Conservation (phyloP, 2,888 invertebrate species). For the Xanthia togata region DNA sequence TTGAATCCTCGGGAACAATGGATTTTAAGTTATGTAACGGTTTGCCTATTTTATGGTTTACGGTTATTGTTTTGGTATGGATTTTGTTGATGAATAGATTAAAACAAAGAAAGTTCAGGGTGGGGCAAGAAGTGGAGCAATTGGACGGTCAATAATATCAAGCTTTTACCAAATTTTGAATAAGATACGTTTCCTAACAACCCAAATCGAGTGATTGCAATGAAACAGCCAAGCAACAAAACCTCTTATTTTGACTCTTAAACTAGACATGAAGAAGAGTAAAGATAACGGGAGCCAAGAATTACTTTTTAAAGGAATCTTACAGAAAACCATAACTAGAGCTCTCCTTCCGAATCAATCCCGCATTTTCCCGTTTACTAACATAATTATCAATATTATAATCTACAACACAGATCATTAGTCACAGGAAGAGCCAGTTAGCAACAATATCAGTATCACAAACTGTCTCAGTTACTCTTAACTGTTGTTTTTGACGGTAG, state of each 20-base stretch:
- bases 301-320: too few relatives aligned
- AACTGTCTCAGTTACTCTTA: conserved; percentile 48
- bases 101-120: conserved; percentile 4
- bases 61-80: conserved; percentile 23
- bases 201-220: not conserved
- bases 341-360: not conserved
- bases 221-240: too few relatives aligned
- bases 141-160: not conserved
- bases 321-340: not conserved
- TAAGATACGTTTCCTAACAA: not conserved
- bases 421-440: conserved; percentile 61
- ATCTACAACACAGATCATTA: conserved; percentile 34
- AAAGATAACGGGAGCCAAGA: too few relatives aligned
- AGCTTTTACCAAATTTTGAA: not conserved
- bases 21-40: conserved; percentile 42
- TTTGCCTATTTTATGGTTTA: conserved; percentile 34
- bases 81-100: conserved; percentile 14
- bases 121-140: not conserved
- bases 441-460: conserved; percentile 51
- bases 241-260: too few relatives aligned
- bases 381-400: conserved; percentile 10
- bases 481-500: conserved; percentile 59
- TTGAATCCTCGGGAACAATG: conserved; percentile 60
- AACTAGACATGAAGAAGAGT: too few relatives aligned
- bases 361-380: not conserved